Conservation (phyloP, 2,888 invertebrate species). For the Platynereis dumerilii region DNA sequence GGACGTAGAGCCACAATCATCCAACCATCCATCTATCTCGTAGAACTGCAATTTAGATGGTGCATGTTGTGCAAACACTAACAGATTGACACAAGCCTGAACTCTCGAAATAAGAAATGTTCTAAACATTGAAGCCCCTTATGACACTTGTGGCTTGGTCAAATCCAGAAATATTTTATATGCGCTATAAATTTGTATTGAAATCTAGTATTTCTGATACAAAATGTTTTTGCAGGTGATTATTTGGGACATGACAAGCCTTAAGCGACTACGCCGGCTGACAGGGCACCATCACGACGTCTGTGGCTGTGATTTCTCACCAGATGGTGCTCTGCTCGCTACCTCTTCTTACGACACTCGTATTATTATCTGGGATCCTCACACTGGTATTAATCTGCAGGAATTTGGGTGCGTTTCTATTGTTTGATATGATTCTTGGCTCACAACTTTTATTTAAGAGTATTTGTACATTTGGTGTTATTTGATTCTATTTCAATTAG, state of each 20-base stretch:
- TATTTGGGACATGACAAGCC: constrained; percentile 62
- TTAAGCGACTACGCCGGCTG: constrained; percentile 48
- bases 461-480: not conserved
- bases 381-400: constrained; percentile 55
- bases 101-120: no score
- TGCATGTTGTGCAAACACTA: no score
- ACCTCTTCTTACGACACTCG: constrained; percentile 67
- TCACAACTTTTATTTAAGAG: not conserved
- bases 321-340: constrained; percentile 67
- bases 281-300: constrained; percentile 66
- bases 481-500: not conserved
- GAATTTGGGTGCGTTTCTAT: constrained; percentile 56
- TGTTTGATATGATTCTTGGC: constrained; percentile 11
- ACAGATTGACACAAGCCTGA: no score
- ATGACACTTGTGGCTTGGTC: no score
- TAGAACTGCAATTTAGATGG: no score
- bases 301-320: constrained; percentile 64
- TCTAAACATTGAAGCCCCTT: no score
- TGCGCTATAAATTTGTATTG: no score
- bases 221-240: no score
- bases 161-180: no score
- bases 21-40: no score
- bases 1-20: no score
- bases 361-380: constrained; percentile 67
- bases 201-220: no score